A percentile compares a stretch with the other conserved stretches of the same genome.
phyloP scores from a whole-genome alignment of 2,888 invertebrate genomes.

The Julus scandinavius region DNA sequence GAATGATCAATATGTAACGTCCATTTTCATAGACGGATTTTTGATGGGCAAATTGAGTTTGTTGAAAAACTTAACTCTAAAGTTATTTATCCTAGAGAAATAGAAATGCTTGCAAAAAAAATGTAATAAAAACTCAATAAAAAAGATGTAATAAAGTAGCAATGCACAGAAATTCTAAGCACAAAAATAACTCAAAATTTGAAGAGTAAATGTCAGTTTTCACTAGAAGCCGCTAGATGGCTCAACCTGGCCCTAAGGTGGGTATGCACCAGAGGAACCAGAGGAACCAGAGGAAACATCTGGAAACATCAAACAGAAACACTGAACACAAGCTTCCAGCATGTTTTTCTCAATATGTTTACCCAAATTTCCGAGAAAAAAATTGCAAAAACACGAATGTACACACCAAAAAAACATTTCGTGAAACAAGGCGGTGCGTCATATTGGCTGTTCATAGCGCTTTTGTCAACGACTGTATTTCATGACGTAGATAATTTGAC shows the following conservation, averaged over 20 bases:
- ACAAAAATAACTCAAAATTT: neutral
- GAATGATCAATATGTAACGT: constrained; percentile 40
- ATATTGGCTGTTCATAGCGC: too few relatives aligned
- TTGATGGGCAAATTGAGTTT: constrained; percentile 35
- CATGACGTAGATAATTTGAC: too few relatives aligned
- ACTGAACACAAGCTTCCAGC: too few relatives aligned
- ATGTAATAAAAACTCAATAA: constrained; percentile 16
- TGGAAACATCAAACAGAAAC: too few relatives aligned
- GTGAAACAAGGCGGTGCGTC: too few relatives aligned
- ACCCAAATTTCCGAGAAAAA: too few relatives aligned
- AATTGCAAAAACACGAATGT: too few relatives aligned
- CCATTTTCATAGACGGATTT: constrained; percentile 22
- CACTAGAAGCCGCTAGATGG: neutral
- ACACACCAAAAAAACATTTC: too few relatives aligned
- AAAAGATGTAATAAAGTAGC: neutral
- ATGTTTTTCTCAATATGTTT: too few relatives aligned
- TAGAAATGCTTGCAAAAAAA: neutral
- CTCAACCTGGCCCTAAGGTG: neutral
- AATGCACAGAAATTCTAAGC: neutral
- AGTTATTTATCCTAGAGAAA: constrained; percentile 10
- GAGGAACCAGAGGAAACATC: too few relatives aligned
- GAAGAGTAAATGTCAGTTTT: neutral
- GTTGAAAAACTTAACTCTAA: constrained; percentile 39
- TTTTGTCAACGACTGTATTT: too few relatives aligned
- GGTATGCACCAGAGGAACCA: too few relatives aligned